phyloP scores from a whole-genome alignment of 1,140 invertebrate genomes.

The Phocides pigmalion region DNA sequence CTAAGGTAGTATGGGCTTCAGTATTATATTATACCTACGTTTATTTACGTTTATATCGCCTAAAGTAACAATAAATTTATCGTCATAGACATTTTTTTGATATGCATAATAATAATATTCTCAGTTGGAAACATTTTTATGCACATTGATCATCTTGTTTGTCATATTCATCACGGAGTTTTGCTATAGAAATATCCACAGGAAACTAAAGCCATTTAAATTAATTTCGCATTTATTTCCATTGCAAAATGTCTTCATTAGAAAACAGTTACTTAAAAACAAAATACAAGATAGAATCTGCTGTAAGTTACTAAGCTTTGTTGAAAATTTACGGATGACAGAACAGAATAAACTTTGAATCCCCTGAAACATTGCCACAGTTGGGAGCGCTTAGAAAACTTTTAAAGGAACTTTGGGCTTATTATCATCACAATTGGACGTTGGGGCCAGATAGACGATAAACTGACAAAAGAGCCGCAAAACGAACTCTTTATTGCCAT shows the following conservation, averaged over 20 bases:
- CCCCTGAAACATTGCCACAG: conserved; percentile 16
- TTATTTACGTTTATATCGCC: too few species aligned
- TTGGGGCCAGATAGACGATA: conserved; percentile 16
- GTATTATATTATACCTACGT: too few species aligned
- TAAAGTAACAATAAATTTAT: too few species aligned
- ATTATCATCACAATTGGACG: conserved; percentile 27
- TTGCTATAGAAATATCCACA: too few species aligned
- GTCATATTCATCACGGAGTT: too few species aligned
- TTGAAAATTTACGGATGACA: conserved; percentile 11
- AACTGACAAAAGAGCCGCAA: conserved; percentile 14
- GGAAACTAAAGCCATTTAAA: too few species aligned
- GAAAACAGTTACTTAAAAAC: neutral
- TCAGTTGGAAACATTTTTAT: too few species aligned
- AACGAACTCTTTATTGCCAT: conserved; percentile 11
- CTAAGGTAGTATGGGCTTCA: too few species aligned
- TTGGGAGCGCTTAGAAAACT: conserved; percentile 10
- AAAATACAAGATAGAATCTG: neutral
- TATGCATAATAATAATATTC: too few species aligned
- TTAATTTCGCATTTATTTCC: too few species aligned
- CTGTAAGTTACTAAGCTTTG: conserved; percentile 22
- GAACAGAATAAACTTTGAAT: conserved; percentile 8
- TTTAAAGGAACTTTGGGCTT: neutral
- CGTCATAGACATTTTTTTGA: too few species aligned
- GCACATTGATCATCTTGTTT: too few species aligned
- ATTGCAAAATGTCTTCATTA: neutral